phyloP scores from a whole-genome alignment of 2,113 vertebrate genomes.

The Patagioenas fasciata region DNA sequence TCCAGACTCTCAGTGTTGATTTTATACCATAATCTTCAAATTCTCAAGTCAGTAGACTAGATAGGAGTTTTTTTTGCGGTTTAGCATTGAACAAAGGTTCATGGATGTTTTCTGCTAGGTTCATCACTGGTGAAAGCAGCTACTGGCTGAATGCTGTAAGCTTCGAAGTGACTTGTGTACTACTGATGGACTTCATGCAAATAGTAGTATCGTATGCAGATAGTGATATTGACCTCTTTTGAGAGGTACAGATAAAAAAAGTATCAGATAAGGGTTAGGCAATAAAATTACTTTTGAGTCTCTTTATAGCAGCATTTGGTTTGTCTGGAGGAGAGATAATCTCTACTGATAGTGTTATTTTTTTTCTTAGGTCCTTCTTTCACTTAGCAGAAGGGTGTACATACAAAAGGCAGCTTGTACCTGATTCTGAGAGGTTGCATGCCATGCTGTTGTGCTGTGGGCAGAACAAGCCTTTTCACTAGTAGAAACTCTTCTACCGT shows the following conservation, averaged over 20 bases:
- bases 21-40: neutral
- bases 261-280: neutral
- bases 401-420: neutral
- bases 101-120: neutral
- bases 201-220: neutral
- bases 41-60: neutral
- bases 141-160: neutral
- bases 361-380: neutral
- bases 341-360: neutral
- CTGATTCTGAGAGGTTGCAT: neutral
- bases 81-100: neutral
- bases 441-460: neutral
- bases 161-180: neutral
- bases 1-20: neutral
- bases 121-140: neutral
- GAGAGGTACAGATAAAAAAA: neutral
- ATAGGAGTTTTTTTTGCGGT: neutral
- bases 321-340: neutral
- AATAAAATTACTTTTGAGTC: neutral
- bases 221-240: neutral
- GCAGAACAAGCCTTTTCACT: neutral
- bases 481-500: neutral
- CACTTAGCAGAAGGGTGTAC: neutral
- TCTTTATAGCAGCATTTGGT: neutral
- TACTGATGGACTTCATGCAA: neutral